Evolutionary conservation across 2,113 vertebrate genomes (phyloP), one percentile per base, ranked within the genome.

Genomic region (Larimichthys polyactis): DNA sequence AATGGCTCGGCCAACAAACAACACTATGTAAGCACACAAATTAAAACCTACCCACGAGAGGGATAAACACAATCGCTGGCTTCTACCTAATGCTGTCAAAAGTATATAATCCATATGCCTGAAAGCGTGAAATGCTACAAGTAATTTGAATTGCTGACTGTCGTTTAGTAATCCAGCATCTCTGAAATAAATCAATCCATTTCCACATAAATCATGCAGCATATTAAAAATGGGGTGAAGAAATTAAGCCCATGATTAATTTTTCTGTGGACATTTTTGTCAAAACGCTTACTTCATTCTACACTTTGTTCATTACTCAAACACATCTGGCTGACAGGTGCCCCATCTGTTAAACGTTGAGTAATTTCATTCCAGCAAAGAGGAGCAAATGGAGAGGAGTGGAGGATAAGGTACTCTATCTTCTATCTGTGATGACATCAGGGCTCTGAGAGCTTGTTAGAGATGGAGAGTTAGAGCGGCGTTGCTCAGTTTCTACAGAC

Each of bases 261-360:
- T 94, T 96, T 93, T 96, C 95, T 94, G 90, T 87, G 68, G 93
- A 94, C 93, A 94, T 96, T 96, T 94, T 94, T 95, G 94, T 97
- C 95, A 96, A 96, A 95, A 95, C 74, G 88, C 96, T 97, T 96
- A 96, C 96, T 96, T 98, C 96, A 93, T 94, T 92, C 95, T 94
- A 89, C 93, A 94, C 91, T 96, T 96, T 94, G 94, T 95, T 96
- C 95, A 96, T 92, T 96, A 96, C 96, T 97, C 93, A 95, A 94
- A 97, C 94, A 95, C 96, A 97, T 97, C 96, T 98, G 97, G 96
- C 88, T 87, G 89, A 93, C 92, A 96, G 94, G 92, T 95, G 90
- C 91, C 93, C 87, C 91, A 87, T 83, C 89, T 90, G 87, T 90
- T 93, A 90, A 90, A 90, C 80, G 81, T 95, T 96, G 94, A 95